Evolutionary conservation across 2,113 vertebrate species (phyloP), one percentile per base, ranked within the genome.

Genomic region (Lucifuga dentata): DNA sequence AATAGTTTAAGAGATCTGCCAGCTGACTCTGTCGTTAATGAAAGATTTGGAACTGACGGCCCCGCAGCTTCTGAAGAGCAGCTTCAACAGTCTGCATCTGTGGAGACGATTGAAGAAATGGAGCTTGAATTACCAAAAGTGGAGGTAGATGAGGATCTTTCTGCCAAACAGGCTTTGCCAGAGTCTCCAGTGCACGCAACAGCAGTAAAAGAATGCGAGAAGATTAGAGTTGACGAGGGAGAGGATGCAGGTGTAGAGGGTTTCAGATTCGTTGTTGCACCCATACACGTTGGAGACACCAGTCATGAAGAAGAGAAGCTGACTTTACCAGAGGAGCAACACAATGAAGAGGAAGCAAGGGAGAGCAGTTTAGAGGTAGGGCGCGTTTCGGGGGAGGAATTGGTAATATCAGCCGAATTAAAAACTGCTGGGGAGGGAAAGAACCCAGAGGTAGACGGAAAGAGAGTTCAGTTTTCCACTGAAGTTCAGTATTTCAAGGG

Each of bases 381-480:
- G 26, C 29, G 19, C 15, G 6, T 1, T 69, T 43, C 16, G 0
- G 32, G 20, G 5, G 40, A 19, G 13, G 46, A 81, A 13, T 26
- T 53, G 4, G 13, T n/a, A 16, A n/a, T n/a, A n/a, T n/a, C n/a
- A n/a, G n/a, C n/a, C n/a, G 60, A 11, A 53, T 64, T 16, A 4
- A 19, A 39, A 40, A 16, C 11, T 1, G 10, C 11, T 40, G 36
- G 19, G 1, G 39, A 68, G 26, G 17, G 39, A 20, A 5, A 15
- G 26, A 11, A 36, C 15, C 46, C 8, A 16, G 75, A 68, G 21
- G 57, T 24, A 43, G 23, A 68, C 2, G 55, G 69, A 9, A 79
- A 59, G 20, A 74, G 59, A 45, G 74, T 81, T 24, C 56, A 81
- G 40, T 81, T 85, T 41, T 76, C 73, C 3, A 13, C 44, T 2